A percentile compares a stretch with the other conserved stretches of the same genome.
Evolutionary conservation across 2,797 vertebrate genomes (phyloP).

Genomic region (Tokudaia muenninki): DNA sequence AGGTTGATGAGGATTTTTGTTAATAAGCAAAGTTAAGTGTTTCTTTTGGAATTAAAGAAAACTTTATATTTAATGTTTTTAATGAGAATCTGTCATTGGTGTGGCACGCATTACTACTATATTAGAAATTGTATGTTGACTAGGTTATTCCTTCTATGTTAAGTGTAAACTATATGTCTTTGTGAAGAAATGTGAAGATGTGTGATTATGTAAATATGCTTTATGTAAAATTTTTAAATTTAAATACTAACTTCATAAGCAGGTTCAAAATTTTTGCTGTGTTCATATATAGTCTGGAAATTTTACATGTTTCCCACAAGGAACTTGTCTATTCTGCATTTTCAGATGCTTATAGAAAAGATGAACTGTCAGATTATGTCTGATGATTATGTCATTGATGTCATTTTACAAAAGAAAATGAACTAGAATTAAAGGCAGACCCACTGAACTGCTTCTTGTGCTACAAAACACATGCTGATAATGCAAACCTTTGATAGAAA

Average conservation of each 20-base stretch:
- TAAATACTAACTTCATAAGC: constrained; percentile 57
- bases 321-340: constrained; percentile 57
- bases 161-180: constrained; percentile 1
- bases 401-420: constrained; percentile 10
- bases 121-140: constrained; percentile 25
- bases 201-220: background rate
- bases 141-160: background rate
- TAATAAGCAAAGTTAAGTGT: constrained; percentile 35
- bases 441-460: background rate
- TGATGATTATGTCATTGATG: constrained; percentile 55
- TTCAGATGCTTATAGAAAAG: constrained; percentile 60
- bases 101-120: constrained; percentile 30
- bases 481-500: background rate
- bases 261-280: constrained; percentile 39
- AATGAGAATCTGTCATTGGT: constrained; percentile 32
- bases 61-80: constrained; percentile 49
- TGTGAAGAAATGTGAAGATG: background rate
- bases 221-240: constrained; percentile 58
- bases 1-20: constrained; percentile 60
- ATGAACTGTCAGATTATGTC: constrained; percentile 43
- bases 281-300: constrained; percentile 55
- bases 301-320: constrained; percentile 54
- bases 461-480: background rate
- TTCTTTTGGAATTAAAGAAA: constrained; percentile 52
- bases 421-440: background rate